Evolutionary conservation across 2,888 invertebrate genomes (phyloP).

Genomic region (Chrysotoxum bicinctum): DNA sequence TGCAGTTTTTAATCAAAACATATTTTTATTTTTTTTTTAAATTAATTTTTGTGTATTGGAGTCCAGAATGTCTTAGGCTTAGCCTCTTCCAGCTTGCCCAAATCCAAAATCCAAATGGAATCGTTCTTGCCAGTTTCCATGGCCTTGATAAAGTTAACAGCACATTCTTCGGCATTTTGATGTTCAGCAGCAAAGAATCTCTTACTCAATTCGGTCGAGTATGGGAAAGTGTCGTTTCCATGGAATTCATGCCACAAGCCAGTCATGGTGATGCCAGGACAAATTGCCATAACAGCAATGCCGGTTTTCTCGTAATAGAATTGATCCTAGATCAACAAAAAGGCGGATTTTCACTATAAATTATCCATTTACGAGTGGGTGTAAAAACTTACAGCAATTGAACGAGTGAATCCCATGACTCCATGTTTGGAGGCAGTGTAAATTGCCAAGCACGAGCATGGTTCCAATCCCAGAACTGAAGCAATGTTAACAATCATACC

Average conservation of each 20-base stretch:
- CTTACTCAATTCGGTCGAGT: slow-evolving; percentile 75
- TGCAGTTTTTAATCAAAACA: neutral
- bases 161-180: slow-evolving; percentile 76
- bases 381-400: slow-evolving; percentile 76
- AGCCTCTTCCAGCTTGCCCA: slow-evolving; percentile 76
- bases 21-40: neutral
- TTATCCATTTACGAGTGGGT: neutral
- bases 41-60: slow-evolving; percentile 47
- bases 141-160: slow-evolving; percentile 77
- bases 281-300: slow-evolving; percentile 74
- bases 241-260: slow-evolving; percentile 72
- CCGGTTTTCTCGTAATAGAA: slow-evolving; percentile 73
- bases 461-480: slow-evolving; percentile 78
- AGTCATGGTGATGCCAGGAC: slow-evolving; percentile 75
- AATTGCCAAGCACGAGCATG: slow-evolving; percentile 76
- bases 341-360: neutral
- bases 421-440: slow-evolving; percentile 80
- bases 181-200: slow-evolving; percentile 74
- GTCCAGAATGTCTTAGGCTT: slow-evolving; percentile 77
- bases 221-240: slow-evolving; percentile 75
- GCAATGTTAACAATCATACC: slow-evolving; percentile 80
- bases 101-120: slow-evolving; percentile 78
- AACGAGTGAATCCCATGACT: slow-evolving; percentile 80
- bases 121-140: slow-evolving; percentile 77
- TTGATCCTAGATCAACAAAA: slow-evolving; percentile 59